These are phyloP conservation scores for Sphaeramia orbicularis DNA, from an alignment of 2,797 vertebrate genomes.

Conservation along the genomic window DNA sequence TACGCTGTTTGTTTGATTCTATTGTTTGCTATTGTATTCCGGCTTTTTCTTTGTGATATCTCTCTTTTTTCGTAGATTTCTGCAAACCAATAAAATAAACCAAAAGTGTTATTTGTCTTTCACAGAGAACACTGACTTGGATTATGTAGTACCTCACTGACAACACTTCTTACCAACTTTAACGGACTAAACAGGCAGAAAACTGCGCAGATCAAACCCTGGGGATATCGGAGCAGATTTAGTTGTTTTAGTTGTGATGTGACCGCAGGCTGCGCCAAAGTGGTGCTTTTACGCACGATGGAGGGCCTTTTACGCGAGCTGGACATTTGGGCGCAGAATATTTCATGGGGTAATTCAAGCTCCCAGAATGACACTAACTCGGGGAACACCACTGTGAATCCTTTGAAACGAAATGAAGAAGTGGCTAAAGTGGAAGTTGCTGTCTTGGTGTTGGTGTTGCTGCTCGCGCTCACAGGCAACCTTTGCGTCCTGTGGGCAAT, in stretches of 20 bases:
- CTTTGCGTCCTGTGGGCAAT: slow-evolving; percentile 93
- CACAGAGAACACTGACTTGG: slow-evolving; percentile 17
- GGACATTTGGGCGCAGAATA: slow-evolving; percentile 52
- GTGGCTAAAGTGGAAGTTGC: slow-evolving; percentile 96
- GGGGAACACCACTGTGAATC: slow-evolving; percentile 85
- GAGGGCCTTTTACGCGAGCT: slow-evolving; percentile 75
- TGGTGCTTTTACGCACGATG: slow-evolving; percentile 79
- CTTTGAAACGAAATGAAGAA: slow-evolving; percentile 92
- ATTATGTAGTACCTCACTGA: not conserved
- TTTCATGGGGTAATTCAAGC: slow-evolving; percentile 72
- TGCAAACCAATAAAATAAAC: too few relatives aligned
- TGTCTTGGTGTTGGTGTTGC: slow-evolving; percentile 91
- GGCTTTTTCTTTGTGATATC: too few relatives aligned
- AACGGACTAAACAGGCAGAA: not conserved
- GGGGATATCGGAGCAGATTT: not conserved
- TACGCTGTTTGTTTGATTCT: slow-evolving; percentile 8
- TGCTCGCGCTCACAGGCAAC: slow-evolving; percentile 94
- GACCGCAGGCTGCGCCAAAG: slow-evolving; percentile 47
- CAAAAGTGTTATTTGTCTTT: slow-evolving; percentile 2
- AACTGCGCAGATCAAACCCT: not conserved
- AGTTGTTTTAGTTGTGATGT: slow-evolving; percentile 67
- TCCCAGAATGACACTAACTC: slow-evolving; percentile 67
- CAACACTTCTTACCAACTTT: not conserved
- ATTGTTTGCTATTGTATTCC: not conserved
- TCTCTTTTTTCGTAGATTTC: too few relatives aligned